Evolutionary conservation across 2,888 invertebrate genomes (phyloP), one percentile per base, ranked within the genome.

Genomic region (Linyphia triangularis): DNA sequence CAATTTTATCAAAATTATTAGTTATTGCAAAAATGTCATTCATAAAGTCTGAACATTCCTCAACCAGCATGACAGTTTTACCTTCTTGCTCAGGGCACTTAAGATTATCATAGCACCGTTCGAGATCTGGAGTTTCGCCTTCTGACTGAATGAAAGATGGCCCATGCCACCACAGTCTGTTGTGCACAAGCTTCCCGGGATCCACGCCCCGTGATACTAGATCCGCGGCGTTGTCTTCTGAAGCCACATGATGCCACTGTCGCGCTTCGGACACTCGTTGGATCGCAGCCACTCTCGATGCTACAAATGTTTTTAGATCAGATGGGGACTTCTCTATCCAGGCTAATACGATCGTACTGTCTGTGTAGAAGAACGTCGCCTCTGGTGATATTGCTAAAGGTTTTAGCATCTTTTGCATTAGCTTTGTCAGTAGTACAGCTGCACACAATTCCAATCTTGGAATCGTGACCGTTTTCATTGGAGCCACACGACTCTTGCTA

Each of bases 161-260:
- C 10, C 70, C 70, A 13, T 16, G 40, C 43, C 70, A 43, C 72
- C 72, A 73, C 28, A 73, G 22, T 3, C 30, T 7, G 28, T 37
- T 30, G 24, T 57, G 26, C 22, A 10, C 13, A 13, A 73, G 37
- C 30, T n/a, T 57, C 2, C 19, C 30, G 10, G 72, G 72, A 28
- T 57, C 2, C 40, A 78, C 4, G 22, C 57, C 30, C 1, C 72
- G 22, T 5, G 43, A 72, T 7, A 72, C n/a, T 24, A 72, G 10
- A 26, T 51, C 51, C 26, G 43, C 51, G 0, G 72, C n/a, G 24
- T n/a, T 73, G 26, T 51, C 19, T 73, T 57, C 30, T 2, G 28
- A 73, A 0, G 57, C 3, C 2, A 73, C 57, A n/a, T 73, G 72
- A 6, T 73, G 57, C 82, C 82, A 82, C 22, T 82, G 59, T n/a